Conservation (phyloP, 37 sponge, comb jelly and placozoan species). For the Spongilla lacustris region DNA sequence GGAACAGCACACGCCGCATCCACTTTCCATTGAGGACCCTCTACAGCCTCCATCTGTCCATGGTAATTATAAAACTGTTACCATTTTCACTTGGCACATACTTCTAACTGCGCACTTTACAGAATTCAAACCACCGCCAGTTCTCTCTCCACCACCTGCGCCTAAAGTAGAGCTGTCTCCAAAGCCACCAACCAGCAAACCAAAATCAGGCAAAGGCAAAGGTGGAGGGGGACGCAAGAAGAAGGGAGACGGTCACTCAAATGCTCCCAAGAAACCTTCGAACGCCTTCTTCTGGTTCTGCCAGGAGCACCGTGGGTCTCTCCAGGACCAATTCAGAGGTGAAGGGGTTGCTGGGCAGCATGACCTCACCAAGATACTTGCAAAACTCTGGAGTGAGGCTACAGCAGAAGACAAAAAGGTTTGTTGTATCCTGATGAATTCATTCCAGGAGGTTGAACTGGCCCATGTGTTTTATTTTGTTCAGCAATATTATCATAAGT, state of each 20-base stretch:
- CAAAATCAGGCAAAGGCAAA: not conserved
- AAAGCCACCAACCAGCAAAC: not conserved
- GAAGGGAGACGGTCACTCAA: conserved; percentile 52
- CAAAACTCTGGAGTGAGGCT: conserved; percentile 69
- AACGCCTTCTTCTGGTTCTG: conserved; percentile 89
- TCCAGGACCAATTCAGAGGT: conserved; percentile 55
- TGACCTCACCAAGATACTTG: conserved; percentile 78
- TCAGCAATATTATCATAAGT: conserved; percentile 67
- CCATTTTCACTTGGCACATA: not conserved
- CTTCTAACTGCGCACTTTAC: not conserved
- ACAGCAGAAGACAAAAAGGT: conserved; percentile 73
- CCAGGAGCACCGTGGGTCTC: conserved; percentile 59
- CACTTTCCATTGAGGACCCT: not conserved
- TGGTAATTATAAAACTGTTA: no score
- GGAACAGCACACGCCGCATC: not conserved
- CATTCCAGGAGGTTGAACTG: not conserved
- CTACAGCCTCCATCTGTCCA: not conserved
- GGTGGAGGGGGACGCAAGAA: not conserved
- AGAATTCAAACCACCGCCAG: not conserved
- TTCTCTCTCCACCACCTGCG: not conserved
- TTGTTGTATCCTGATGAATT: not conserved
- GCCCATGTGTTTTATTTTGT: not conserved
- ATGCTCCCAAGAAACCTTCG: conserved; percentile 78
- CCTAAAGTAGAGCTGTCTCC: not conserved
- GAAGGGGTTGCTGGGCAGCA: conserved; percentile 72